phyloP scores from a whole-genome alignment of 2,888 invertebrate species.

The Phania funesta region DNA sequence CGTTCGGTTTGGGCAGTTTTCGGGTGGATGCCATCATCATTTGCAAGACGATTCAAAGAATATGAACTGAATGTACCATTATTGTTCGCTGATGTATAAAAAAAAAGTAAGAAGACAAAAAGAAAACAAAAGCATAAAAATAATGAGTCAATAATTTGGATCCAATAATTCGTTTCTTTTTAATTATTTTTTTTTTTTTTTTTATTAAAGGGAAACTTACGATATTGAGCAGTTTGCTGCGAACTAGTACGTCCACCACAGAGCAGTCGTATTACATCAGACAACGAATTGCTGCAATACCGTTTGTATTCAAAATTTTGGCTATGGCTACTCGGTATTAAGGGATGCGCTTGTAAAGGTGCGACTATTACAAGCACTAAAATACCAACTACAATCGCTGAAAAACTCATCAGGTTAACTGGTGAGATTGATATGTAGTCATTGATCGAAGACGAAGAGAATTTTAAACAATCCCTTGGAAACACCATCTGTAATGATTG shows the following conservation, averaged over 20 bases:
- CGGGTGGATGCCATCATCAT: conserved; percentile 29
- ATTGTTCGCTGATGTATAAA: conserved; percentile 24
- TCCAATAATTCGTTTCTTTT: not conserved
- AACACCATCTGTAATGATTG: conserved; percentile 64
- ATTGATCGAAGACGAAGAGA: conserved; percentile 12
- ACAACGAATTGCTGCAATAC: conserved; percentile 70
- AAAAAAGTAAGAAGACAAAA: conserved; percentile 1
- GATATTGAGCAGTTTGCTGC: conserved; percentile 66
- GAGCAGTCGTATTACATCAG: conserved; percentile 68
- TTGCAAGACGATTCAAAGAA: conserved; percentile 34
- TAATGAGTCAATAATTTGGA: conserved; percentile 19
- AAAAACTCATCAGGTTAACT: conserved; percentile 41
- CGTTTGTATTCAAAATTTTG: conserved; percentile 68
- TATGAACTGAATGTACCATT: conserved; percentile 28
- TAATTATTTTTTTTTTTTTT: not conserved
- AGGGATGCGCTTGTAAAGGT: conserved; percentile 50
- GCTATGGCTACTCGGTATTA: conserved; percentile 61
- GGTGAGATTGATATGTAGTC: conserved; percentile 27
- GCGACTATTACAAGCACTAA: conserved; percentile 39
- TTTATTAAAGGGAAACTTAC: conserved; percentile 63
- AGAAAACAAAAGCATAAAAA: conserved; percentile 38
- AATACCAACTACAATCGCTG: conserved; percentile 48
- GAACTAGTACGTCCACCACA: conserved; percentile 70
- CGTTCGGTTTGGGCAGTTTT: not conserved
- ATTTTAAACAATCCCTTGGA: conserved; percentile 30